Evolutionary conservation across 2,113 vertebrate genomes (phyloP).

Genomic region (Falcunculus frontatus): DNA sequence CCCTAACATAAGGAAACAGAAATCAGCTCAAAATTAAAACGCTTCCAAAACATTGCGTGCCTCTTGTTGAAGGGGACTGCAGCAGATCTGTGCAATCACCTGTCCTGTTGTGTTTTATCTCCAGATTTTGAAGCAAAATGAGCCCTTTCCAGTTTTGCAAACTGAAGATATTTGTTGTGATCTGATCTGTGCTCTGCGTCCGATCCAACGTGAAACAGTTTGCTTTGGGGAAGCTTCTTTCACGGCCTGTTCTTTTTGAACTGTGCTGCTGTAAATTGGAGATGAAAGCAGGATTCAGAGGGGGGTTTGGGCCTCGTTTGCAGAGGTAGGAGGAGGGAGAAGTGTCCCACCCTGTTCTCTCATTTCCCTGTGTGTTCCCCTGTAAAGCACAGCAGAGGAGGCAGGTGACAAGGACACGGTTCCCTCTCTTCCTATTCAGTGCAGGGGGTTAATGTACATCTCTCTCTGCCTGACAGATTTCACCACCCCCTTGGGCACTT

Average conservation of each 20-base stretch:
- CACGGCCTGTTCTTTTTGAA: neutral
- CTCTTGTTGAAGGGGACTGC: neutral
- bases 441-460: neutral
- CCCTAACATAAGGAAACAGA: neutral
- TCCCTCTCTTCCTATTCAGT: neutral
- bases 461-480: neutral
- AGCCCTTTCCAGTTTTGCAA: neutral
- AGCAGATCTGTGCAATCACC: neutral
- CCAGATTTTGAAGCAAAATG: neutral
- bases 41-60: neutral
- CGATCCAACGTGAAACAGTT: accelerated
- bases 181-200: neutral
- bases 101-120: neutral
- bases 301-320: neutral
- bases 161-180: neutral
- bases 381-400: neutral
- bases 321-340: neutral
- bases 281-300: neutral
- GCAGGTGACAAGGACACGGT: neutral
- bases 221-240: neutral
- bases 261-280: neutral
- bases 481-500: neutral
- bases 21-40: neutral
- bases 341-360: neutral
- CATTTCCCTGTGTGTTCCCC: neutral